A percentile compares a stretch with the other conserved stretches of the same genome.
Evolutionary conservation across 2,888 invertebrate species (phyloP).

Genomic region (Cistogaster globosa): DNA sequence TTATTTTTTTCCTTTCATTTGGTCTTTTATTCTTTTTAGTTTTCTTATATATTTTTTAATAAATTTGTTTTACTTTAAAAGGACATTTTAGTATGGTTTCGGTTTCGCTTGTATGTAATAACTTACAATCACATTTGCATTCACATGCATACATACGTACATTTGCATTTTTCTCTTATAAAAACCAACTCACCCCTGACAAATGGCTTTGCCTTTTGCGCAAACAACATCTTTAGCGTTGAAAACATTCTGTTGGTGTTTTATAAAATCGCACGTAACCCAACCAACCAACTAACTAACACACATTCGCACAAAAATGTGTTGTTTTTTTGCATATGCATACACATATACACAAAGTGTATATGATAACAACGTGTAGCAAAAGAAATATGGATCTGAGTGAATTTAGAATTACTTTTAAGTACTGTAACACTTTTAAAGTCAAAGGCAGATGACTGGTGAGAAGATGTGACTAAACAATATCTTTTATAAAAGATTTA

Average conservation of each 20-base stretch:
- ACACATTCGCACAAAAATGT: background rate
- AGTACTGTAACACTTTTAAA: too few species aligned
- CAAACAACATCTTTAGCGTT: slow-evolving; percentile 38
- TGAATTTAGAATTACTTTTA: too few species aligned
- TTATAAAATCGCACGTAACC: slow-evolving; percentile 7
- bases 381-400: slow-evolving; percentile 5
- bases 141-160: slow-evolving; percentile 34
- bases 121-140: background rate
- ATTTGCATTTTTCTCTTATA: slow-evolving; percentile 64
- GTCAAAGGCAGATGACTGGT: too few species aligned
- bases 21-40: too few species aligned
- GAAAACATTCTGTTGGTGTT: slow-evolving; percentile 36
- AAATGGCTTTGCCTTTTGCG: slow-evolving; percentile 68
- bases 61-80: background rate
- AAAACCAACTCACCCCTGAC: slow-evolving; percentile 65
- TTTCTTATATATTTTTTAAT: too few species aligned
- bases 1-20: too few species aligned
- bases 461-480: too few species aligned
- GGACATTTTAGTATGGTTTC: background rate
- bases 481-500: too few species aligned
- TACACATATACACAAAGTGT: background rate
- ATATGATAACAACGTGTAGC: background rate
- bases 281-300: background rate
- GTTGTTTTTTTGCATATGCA: too few species aligned
- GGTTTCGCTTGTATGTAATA: background rate